phyloP scores from a whole-genome alignment of 2,113 vertebrate genomes.

The Diadophis punctatus region DNA sequence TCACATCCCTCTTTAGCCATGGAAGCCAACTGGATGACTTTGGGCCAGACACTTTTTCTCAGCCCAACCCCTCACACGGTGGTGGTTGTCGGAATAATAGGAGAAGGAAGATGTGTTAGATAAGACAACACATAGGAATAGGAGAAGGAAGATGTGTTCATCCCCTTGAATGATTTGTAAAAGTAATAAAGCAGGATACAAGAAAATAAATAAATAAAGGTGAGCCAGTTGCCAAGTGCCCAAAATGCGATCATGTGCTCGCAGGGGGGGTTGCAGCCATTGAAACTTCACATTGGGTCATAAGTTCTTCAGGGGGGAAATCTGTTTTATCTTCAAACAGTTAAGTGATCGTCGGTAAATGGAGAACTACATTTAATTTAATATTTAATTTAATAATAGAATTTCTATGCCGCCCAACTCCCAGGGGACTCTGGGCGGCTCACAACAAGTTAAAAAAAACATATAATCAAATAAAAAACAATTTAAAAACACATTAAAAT shows the following conservation, averaged over 20 bases:
- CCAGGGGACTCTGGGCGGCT: too few relatives aligned
- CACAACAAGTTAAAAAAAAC: too few relatives aligned
- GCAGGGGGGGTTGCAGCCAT: neutral
- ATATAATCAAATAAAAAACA: too few relatives aligned
- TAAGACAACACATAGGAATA: too few relatives aligned
- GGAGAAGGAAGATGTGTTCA: neutral
- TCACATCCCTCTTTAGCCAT: neutral
- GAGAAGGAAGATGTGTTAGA: neutral
- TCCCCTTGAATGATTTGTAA: neutral
- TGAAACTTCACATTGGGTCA: neutral
- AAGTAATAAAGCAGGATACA: neutral
- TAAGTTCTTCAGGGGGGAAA: neutral
- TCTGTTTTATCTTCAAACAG: neutral
- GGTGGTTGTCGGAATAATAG: neutral
- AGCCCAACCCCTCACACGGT: neutral
- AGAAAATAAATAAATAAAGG: neutral
- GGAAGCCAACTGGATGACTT: neutral
- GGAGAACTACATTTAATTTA: neutral
- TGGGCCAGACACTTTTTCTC: neutral
- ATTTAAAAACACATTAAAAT: too few relatives aligned
- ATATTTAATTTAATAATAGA: too few relatives aligned
- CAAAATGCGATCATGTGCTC: neutral
- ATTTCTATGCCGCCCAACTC: too few relatives aligned
- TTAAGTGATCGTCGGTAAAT: neutral
- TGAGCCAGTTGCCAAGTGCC: neutral